Evolutionary conservation across 2,888 invertebrate species (phyloP).

Genomic region (Priocnemis perturbator): DNA sequence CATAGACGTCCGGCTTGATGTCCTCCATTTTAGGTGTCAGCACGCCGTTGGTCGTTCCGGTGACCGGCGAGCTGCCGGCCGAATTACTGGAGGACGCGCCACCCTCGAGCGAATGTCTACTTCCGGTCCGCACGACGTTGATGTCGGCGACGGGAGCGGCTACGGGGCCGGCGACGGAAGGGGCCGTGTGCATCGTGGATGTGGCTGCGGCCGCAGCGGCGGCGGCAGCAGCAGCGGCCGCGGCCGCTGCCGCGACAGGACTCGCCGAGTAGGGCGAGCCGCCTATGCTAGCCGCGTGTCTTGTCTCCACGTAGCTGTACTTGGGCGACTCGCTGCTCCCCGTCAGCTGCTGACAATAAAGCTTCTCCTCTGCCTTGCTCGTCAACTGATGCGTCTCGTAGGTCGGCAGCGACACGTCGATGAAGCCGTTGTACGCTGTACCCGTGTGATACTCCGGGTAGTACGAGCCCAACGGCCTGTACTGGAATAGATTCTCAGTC

Average conservation of each 20-base stretch:
- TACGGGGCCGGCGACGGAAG: slow-evolving; percentile 39
- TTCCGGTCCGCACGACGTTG: slow-evolving; percentile 67
- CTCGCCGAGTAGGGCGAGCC: slow-evolving; percentile 69
- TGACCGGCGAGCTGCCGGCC: slow-evolving; percentile 81
- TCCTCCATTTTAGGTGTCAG: slow-evolving; percentile 81
- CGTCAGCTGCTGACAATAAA: slow-evolving; percentile 80
- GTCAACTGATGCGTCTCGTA: slow-evolving; percentile 79
- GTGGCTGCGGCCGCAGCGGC: too few relatives aligned
- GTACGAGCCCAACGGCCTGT: slow-evolving; percentile 90
- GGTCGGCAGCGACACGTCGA: slow-evolving; percentile 84
- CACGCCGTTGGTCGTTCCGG: slow-evolving; percentile 75
- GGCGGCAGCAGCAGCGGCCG: not conserved
- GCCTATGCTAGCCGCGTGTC: slow-evolving; percentile 68
- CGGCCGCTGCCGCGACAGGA: slow-evolving; percentile 52
- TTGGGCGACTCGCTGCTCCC: slow-evolving; percentile 77
- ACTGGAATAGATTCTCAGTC: slow-evolving; percentile 92
- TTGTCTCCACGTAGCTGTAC: slow-evolving; percentile 71
- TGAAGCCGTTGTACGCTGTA: slow-evolving; percentile 87
- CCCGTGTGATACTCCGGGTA: slow-evolving; percentile 87
- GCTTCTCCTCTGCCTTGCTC: slow-evolving; percentile 78
- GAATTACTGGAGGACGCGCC: slow-evolving; percentile 79
- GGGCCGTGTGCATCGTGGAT: too few relatives aligned
- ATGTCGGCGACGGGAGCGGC: slow-evolving; percentile 46
- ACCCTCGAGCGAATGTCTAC: slow-evolving; percentile 74
- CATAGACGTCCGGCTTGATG: slow-evolving; percentile 77